Evolutionary conservation across 1,140 invertebrate genomes (phyloP).

Genomic region (Drosophila ohnishii): DNA sequence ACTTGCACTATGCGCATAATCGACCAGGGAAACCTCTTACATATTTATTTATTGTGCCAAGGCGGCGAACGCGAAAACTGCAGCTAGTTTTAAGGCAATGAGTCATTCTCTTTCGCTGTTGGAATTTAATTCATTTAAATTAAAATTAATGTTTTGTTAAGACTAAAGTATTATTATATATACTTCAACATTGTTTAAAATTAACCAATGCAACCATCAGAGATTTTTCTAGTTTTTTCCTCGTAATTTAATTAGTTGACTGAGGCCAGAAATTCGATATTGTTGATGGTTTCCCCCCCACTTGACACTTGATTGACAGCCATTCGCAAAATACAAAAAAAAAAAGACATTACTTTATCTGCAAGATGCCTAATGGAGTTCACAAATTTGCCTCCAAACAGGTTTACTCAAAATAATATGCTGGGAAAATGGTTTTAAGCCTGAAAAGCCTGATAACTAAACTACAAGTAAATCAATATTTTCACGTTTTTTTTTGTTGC

Average conservation of each 20-base stretch:
- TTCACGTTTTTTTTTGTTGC: conserved; percentile 7
- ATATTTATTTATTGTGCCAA: conserved; percentile 77
- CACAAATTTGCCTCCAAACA: conserved; percentile 38
- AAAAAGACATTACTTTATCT: conserved; percentile 1
- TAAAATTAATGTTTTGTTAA: conserved; percentile 79
- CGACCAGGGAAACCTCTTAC: conserved; percentile 55
- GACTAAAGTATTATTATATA: conserved; percentile 57
- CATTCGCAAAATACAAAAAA: conserved; percentile 49
- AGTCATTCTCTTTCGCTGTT: conserved; percentile 18
- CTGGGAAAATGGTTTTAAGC: conserved; percentile 44
- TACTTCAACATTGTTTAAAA: conserved; percentile 64
- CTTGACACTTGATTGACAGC: conserved; percentile 81
- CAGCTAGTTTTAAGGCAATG: conserved; percentile 3
- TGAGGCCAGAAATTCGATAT: conserved; percentile 81
- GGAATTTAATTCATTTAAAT: conserved; percentile 78
- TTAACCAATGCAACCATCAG: conserved; percentile 54
- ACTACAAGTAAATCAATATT: conserved; percentile 37
- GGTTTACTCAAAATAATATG: conserved; percentile 23
- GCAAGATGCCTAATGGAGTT: conserved; percentile 39
- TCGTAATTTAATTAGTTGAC: conserved; percentile 82
- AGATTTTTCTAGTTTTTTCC: conserved; percentile 44
- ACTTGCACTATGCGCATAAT: conserved; percentile 74
- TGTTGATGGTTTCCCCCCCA: conserved; percentile 72
- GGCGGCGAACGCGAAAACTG: conserved; percentile 40
- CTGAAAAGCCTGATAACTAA: conserved; percentile 26